These are phyloP conservation scores for Platypus cylindrus DNA, from an alignment of 2,888 invertebrate genomes.

Conservation along the genomic window DNA sequence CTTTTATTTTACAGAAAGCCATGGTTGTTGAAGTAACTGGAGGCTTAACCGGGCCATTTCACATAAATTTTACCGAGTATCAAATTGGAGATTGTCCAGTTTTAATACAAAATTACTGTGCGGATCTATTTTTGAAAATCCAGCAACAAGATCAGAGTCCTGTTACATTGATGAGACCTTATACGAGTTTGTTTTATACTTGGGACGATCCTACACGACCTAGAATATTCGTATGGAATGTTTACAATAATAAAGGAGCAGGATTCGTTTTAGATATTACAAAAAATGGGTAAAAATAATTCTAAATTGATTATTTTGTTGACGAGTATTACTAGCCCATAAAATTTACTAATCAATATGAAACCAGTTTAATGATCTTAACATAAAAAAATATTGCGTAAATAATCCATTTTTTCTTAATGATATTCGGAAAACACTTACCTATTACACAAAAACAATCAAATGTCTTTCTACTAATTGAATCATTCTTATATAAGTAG, in stretches of 20 bases:
- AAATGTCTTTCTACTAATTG: no score
- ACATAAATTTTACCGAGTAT: conserved; percentile 64
- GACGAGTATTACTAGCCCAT: no score
- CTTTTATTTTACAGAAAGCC: conserved; percentile 43
- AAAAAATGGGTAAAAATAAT: conserved; percentile 46
- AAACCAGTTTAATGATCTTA: no score
- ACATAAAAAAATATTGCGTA: no score
- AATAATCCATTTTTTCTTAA: no score
- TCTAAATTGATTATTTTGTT: not conserved
- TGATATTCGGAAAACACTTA: no score
- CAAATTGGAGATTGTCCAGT: conserved; percentile 67
- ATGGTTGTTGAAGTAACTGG: conserved; percentile 60
- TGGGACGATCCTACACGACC: conserved; percentile 75
- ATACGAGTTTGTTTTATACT: conserved; percentile 64
- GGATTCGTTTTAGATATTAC: conserved; percentile 60
- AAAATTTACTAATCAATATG: no score
- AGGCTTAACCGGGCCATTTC: conserved; percentile 59
- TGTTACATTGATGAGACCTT: conserved; percentile 64
- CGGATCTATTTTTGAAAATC: conserved; percentile 66
- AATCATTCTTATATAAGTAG: no score
- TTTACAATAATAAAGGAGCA: conserved; percentile 64
- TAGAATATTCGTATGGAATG: conserved; percentile 64
- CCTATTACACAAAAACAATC: no score
- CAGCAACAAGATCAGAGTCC: conserved; percentile 50
- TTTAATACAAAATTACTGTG: conserved; percentile 71